Base-by-base conservation (phyloP, 1,140 invertebrate genomes). In the Hylaeus volcanicus region DNA sequence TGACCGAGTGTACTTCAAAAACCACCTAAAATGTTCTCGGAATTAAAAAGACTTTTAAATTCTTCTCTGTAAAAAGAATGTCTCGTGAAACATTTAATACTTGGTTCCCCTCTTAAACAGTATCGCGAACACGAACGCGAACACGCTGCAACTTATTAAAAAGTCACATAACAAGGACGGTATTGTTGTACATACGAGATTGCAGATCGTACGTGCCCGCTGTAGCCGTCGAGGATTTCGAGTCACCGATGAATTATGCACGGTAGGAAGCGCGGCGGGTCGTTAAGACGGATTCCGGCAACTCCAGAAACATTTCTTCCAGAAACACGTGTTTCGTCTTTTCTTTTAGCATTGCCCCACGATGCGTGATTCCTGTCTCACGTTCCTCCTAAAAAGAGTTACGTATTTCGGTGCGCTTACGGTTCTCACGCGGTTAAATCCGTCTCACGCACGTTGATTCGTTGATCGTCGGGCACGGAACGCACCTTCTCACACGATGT, bases 321-420 rank as follows among this genome's bases (percentile, higher is more conserved):
- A 68, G 78, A 61, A 71, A 74, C 78, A 81, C 73, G 79, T 72
- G 78, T 70, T 45, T n/a, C 69, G 80, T 68, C 60, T 66, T 26
- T 53, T 60, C 68, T 74, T 73, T 64, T 43, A 66, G 12, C 78
- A 12, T 15, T 60, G 64, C 48, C 53, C 74, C 41, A 58, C 74
- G 80, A 78, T 56, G 76, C 65, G 76, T 83, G 60, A 79, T 83
- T 83, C 71, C 77, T 60, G 65, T 79, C 76, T 64, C 70, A 58
- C 74, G 71, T 82, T 81, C 60, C 63, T 58, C 53, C 39, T 61
- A 55, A 72, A 73, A 58, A 55, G 53, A 80, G 66, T 76, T 56
- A 14, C 41, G 37, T 5, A 60, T 73, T 73, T 72, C 45, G 70
- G 65, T 48, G n/a, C 69, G 68, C 74, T 65, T 64, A 48, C 81